Evolutionary conservation across 2,113 vertebrate species (phyloP).

Genomic region (Corythaeola cristata): DNA sequence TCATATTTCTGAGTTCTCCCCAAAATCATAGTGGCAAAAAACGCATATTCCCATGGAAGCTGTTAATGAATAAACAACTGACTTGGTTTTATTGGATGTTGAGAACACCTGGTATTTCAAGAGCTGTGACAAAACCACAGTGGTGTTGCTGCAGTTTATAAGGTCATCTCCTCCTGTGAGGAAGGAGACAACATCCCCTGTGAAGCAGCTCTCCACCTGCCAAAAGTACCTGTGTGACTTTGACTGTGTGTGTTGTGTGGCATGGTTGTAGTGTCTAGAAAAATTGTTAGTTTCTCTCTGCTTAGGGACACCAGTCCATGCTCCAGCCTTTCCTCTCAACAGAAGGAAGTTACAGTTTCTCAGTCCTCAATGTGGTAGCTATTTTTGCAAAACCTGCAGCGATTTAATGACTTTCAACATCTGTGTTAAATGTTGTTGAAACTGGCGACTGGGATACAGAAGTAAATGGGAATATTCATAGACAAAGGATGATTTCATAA

Average conservation of each 20-base stretch:
- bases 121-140: neutral
- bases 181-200: neutral
- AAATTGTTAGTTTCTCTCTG: neutral
- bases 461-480: neutral
- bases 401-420: neutral
- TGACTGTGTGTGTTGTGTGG: neutral
- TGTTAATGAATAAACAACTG: neutral
- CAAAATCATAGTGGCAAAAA: neutral
- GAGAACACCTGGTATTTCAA: neutral
- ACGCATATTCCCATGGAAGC: fast-evolving
- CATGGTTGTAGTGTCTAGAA: neutral
- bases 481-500: neutral
- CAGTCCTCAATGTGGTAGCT: neutral
- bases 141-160: neutral
- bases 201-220: neutral
- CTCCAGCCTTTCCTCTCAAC: neutral
- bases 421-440: neutral
- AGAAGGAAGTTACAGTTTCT: neutral
- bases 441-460: fast-evolving
- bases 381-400: neutral
- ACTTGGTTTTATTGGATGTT: neutral
- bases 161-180: neutral
- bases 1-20: neutral
- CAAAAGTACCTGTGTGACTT: neutral
- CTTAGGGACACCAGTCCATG: neutral